Conservation (phyloP, 2,113 vertebrate species). For the Peromyscus maniculatus region DNA sequence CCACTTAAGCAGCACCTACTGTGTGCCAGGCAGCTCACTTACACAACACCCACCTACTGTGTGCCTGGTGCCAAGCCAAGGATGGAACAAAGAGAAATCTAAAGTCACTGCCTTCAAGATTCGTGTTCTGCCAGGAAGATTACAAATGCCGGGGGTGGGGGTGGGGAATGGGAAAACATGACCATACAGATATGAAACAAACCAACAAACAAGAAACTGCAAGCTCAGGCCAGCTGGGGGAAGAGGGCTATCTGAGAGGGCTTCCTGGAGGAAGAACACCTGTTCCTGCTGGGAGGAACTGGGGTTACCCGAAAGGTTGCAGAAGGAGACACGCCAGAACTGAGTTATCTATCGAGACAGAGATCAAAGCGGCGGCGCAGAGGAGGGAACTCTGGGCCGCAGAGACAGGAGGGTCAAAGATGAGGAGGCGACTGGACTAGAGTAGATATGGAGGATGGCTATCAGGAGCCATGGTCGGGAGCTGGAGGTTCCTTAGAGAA, state of each 20-base stretch:
- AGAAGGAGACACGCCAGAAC: not conserved
- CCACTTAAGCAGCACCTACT: not conserved
- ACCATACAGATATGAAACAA: not conserved
- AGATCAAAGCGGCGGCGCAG: not conserved
- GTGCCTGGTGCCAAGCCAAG: not conserved
- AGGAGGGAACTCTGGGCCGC: not conserved
- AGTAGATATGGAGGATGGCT: not conserved
- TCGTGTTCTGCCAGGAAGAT: not conserved
- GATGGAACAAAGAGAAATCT: not conserved
- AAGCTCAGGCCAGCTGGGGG: not conserved
- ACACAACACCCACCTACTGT: not conserved
- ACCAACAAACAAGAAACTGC: not conserved
- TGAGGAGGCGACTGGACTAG: not conserved
- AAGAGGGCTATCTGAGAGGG: not conserved
- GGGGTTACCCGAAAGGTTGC: not conserved
- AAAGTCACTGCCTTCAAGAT: not conserved
- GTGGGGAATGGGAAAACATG: not conserved
- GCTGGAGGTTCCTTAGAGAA: too few relatives aligned
- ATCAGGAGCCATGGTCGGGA: accelerated
- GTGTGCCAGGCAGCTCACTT: not conserved
- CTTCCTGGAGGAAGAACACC: not conserved
- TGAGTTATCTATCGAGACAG: not conserved
- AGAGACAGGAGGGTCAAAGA: not conserved
- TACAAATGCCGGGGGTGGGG: not conserved
- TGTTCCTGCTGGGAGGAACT: not conserved